These are phyloP conservation scores for Ochropleura leucogaster DNA, from an alignment of 2,888 invertebrate species.

Conservation along the genomic window DNA sequence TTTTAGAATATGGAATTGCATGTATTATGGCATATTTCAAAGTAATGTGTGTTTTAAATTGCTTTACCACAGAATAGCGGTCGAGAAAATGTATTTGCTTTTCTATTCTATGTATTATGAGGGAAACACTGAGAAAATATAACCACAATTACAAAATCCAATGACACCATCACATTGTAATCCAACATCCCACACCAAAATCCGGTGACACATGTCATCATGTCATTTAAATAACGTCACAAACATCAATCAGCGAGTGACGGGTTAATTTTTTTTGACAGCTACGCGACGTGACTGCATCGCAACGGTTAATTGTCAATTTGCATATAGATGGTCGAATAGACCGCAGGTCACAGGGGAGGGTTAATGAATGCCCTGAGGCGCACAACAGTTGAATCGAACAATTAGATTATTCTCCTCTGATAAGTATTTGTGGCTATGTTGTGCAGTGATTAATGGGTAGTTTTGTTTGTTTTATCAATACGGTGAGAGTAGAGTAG, in stretches of 20 bases:
- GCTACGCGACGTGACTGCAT: conserved; percentile 40
- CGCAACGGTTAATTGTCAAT: conserved; percentile 66
- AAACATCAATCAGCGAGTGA: conserved; percentile 43
- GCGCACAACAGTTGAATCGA: conserved; percentile 40
- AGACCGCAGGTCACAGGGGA: conserved; percentile 35
- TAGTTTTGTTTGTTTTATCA: conserved; percentile 32
- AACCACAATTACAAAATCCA: conserved; percentile 6
- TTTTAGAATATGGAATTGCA: conserved; percentile 1
- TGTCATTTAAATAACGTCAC: conserved; percentile 41
- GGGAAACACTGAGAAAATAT: neutral
- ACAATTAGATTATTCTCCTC: conserved; percentile 42
- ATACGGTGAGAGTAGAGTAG: neutral
- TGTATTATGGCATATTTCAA: conserved; percentile 21
- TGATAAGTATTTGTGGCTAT: conserved; percentile 40
- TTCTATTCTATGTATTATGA: neutral
- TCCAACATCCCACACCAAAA: conserved; percentile 12
- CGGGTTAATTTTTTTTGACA: conserved; percentile 55
- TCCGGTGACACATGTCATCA: neutral
- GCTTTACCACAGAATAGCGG: neutral
- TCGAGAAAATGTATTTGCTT: conserved; percentile 10
- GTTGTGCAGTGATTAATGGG: conserved; percentile 40
- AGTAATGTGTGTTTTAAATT: conserved; percentile 6
- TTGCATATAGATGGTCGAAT: conserved; percentile 65
- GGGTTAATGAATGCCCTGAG: conserved; percentile 55
- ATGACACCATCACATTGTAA: neutral